Evolutionary conservation across 2,797 vertebrate genomes (phyloP), one percentile per base, ranked within the genome.

Genomic region (Parotocinclus haroldoi): DNA sequence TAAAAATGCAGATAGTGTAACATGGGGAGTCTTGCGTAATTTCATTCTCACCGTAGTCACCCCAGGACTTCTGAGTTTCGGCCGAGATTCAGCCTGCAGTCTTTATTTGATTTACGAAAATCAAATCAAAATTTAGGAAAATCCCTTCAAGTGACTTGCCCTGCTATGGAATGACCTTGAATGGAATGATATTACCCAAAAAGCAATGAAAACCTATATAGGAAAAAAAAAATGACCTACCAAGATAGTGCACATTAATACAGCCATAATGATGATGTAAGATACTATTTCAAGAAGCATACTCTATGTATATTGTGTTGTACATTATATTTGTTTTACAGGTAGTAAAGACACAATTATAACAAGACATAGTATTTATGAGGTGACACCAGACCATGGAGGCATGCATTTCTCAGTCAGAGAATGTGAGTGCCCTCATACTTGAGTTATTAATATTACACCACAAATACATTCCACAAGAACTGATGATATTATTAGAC

Each of bases 101-200:
- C 78, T 87, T 89, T 83, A 89, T 90, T 89, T 84, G 81, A 89
- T 89, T 90, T 85, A 78, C 72, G 77, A 78, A 83, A 52, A 40
- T n/a, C n/a, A n/a, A n/a, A n/a, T n/a, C n/a, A n/a, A n/a, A n/a
- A n/a, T n/a, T n/a, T n/a, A n/a, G n/a, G n/a, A 45, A 36, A 45
- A 12, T 85, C 69, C 78, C 74, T 80, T 72, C 78, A 77, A 76
- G 66, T 71, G 72, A 83, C 80, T 82, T 76, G 71, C 81, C 72
- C 72, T 70, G 78, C 84, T 84, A 82, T 83, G 76, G 83, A 85
- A 81, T 79, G 80, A 82, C 85, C 81, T 82, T 84, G 80, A 84
- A 87, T 84, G 83, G 84, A 85, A 85, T 83, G 74, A 78, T 81
- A 87, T 89, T 89, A 89, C 84, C 83, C 76, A 27, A 27, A 27